Conservation (phyloP, 2,113 vertebrate species). For the Ptilonorhynchus violaceus region DNA sequence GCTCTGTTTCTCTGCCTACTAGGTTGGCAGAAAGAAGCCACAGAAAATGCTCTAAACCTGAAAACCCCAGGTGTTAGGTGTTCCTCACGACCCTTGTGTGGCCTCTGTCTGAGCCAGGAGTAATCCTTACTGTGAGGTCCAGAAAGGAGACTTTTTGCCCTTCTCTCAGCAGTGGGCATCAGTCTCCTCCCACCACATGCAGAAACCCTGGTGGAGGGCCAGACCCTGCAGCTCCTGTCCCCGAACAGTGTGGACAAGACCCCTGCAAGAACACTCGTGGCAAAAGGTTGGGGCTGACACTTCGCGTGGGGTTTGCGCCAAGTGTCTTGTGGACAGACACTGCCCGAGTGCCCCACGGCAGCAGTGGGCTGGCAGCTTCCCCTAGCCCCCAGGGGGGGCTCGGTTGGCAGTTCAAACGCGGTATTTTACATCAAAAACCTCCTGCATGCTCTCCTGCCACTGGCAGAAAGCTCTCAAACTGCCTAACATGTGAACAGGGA, state of each 20-base stretch:
- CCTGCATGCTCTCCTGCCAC: background rate
- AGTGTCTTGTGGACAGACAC: background rate
- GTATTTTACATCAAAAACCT: background rate
- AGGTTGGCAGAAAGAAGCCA: background rate
- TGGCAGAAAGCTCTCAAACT: background rate
- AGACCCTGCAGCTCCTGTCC: background rate
- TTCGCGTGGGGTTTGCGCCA: rapidly evolving
- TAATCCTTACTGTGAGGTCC: too few species aligned
- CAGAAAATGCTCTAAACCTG: background rate
- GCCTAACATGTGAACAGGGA: background rate
- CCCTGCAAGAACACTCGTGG: background rate
- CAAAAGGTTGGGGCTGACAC: rapidly evolving
- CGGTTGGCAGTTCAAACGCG: rapidly evolving
- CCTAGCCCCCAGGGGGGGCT: background rate
- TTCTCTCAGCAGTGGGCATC: rapidly evolving
- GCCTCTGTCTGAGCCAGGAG: background rate
- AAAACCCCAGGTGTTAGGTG: background rate
- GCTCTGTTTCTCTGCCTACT: background rate
- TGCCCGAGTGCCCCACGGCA: rapidly evolving
- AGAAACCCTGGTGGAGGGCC: background rate
- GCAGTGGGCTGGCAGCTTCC: background rate
- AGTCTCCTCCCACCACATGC: background rate
- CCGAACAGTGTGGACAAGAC: rapidly evolving
- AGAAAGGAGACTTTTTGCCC: background rate
- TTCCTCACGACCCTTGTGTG: background rate